Evolutionary conservation across 2,888 invertebrate species (phyloP).

Genomic region (Spisula solida): DNA sequence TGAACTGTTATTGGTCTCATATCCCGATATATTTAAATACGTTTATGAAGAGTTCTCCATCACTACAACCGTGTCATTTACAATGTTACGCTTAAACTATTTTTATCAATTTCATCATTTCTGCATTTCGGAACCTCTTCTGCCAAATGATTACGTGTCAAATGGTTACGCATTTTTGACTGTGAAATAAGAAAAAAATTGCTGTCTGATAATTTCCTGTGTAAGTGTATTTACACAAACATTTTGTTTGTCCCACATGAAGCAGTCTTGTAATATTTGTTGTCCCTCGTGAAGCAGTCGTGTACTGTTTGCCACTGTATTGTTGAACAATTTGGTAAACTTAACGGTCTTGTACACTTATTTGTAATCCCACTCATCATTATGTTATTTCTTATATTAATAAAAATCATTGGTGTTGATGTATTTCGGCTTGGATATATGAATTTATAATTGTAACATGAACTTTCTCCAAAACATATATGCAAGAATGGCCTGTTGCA

Average conservation of each 20-base stretch:
- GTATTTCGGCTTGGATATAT: constrained; percentile 32
- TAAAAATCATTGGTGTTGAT: constrained; percentile 37
- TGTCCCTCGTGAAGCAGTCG: constrained; percentile 51
- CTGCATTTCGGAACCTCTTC: constrained; percentile 56
- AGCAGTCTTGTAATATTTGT: constrained; percentile 59
- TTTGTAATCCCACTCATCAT: constrained; percentile 43
- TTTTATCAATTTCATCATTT: constrained; percentile 43
- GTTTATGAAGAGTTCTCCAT: constrained; percentile 50
- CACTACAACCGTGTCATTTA: constrained; percentile 53
- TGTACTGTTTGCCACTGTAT: constrained; percentile 61
- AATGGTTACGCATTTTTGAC: constrained; percentile 60
- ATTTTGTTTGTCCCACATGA: constrained; percentile 61
- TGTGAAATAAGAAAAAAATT: constrained; percentile 53
- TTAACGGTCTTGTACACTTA: constrained; percentile 44
- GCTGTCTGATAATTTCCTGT: constrained; percentile 56
- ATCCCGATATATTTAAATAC: constrained; percentile 34
- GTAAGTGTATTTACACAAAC: constrained; percentile 45
- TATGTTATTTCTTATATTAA: constrained; percentile 59
- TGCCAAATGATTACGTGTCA: constrained; percentile 58
- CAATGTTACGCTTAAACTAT: constrained; percentile 28
- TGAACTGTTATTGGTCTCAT: background rate
- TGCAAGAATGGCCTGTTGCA: constrained; percentile 57
- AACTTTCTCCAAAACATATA: constrained; percentile 27
- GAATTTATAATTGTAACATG: constrained; percentile 48
- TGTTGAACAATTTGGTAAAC: background rate